Evolutionary conservation across 64 coral and sea anemone species (phyloP), one percentile per base, ranked within the genome.

Genomic region (Catalaphyllia jardinei): DNA sequence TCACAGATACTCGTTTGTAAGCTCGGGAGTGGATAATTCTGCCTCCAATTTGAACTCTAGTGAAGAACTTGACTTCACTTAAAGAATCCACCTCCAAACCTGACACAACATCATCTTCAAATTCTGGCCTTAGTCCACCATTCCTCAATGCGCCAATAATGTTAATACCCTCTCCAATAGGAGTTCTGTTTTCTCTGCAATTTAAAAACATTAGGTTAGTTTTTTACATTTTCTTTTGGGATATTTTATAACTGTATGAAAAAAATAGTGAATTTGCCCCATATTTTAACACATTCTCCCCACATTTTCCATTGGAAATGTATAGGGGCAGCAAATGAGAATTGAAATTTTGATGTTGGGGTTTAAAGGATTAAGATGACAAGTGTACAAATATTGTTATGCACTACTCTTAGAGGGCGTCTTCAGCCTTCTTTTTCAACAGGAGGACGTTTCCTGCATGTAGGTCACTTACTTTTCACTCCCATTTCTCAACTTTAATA

Each of bases 91-190:
- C 78, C 33, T 80, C 79, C 77, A 82, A 71, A 55, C 78, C 62
- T 19, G 88, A 90, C 62, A 90, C 67, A 52, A 90, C 88, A 90
- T 90, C 88, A 90, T 90, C 78, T 82, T 90, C 77, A n/a, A 90
- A 69, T 57, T 90, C 88, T 90, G 88, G 77, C 67, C 67, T 90
- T 57, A 90, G 78, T 28, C 77, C 88, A 82, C 51, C 79, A 69
- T 74, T 90, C 63, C 67, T 90, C 79, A 90, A 59, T 19, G 77
- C 35, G 28, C 88, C 88, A 89, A 89, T 63, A 38, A 89, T 69
- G 38, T 78, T 78, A 69, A 79, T 46, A 67, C 35, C 76, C 52
- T 78, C 64, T 28, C 51, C 77, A 80, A 90, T 72, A 52, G 77
- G 64, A 90, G 78, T 91, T 83, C 79, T 69, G 89, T 83, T 91